phyloP scores from a whole-genome alignment of 1,140 invertebrate species.

The Zophobas atratus region DNA sequence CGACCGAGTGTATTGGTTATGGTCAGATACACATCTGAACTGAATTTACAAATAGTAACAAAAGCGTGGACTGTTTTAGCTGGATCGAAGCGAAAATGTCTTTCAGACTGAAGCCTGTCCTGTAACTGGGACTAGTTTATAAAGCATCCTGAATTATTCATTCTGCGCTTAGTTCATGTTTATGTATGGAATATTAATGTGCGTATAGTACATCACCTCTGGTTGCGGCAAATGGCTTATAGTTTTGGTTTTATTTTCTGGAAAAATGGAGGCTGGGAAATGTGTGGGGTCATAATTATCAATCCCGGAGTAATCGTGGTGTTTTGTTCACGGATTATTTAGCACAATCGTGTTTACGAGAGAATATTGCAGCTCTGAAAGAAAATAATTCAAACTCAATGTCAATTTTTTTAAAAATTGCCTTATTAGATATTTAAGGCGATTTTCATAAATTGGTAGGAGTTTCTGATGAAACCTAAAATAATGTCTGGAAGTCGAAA shows the following conservation, averaged over 20 bases:
- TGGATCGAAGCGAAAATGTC: slow-evolving; percentile 26
- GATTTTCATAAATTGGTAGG: no score
- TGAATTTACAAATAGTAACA: background rate
- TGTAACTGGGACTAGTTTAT: slow-evolving; percentile 21
- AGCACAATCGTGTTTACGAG: no score
- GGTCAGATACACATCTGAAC: slow-evolving; percentile 7
- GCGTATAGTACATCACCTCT: slow-evolving; percentile 32
- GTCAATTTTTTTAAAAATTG: no score
- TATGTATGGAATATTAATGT: slow-evolving; percentile 43
- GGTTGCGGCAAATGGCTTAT: slow-evolving; percentile 33
- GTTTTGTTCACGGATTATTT: no score
- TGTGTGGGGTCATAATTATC: no score
- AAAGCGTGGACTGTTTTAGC: slow-evolving; percentile 1
- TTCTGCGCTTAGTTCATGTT: slow-evolving; percentile 32
- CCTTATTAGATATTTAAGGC: no score
- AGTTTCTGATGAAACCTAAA: no score
- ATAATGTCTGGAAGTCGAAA: no score
- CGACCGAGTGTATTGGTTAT: background rate
- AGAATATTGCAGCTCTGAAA: no score
- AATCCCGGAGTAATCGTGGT: no score
- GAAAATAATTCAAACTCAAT: no score
- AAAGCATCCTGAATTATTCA: slow-evolving; percentile 36
- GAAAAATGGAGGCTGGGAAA: no score
- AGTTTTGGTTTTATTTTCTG: background rate
- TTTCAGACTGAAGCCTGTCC: slow-evolving; percentile 21